Base-by-base conservation (phyloP, 2,888 invertebrate genomes). In the Stegophylla sp. region DNA sequence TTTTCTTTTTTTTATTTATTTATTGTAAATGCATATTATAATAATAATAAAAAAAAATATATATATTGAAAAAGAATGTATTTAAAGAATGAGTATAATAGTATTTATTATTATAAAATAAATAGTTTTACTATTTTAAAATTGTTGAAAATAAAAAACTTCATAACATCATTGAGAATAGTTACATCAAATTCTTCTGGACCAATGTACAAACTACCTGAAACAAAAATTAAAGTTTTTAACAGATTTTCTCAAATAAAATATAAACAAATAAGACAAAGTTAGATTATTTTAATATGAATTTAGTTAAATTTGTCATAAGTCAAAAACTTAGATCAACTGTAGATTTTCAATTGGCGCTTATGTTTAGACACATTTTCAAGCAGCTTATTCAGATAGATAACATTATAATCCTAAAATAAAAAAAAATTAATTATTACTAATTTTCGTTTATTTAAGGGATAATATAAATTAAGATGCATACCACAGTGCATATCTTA, bases 311-410 rank as follows among this genome's bases (percentile, higher is more conserved):
- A 66, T 53, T 66, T 76, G 7, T 53, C n/a, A n/a, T 64, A 41
- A 75, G 51, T 34, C 23, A 75, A 75, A 61, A 64, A 75, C 75
- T 75, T 43, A 64, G 64, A 53, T 76, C 23, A 17, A 63, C 41
- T 26, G 66, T 66, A 53, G 75, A 76, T 66, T 76, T 66, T 76
- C 75, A 66, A 53, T 23, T 41, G 41, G 63, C 26, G 17, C 15
- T 53, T 20, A 72, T 41, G 56, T 56, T 17, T 64, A 75, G 75
- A 48, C 13, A 66, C 10, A 53, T 23, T 76, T 75, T 76, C 75
- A 76, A 66, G 43, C 75, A 66, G 75, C 75, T 23, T 41, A 41
- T 23, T 51, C 51, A 51, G 28, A 3, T 20, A 51, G 28, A 3
- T 28, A 45, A 48, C 64, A 34, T 64, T 51, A 34, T 23, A 53